Percentiles rank a stretch among this genome's conserved stretches.
These are phyloP conservation scores for Tetramorium alpestre DNA, from an alignment of 1,140 invertebrate species.

Conservation along the genomic window DNA sequence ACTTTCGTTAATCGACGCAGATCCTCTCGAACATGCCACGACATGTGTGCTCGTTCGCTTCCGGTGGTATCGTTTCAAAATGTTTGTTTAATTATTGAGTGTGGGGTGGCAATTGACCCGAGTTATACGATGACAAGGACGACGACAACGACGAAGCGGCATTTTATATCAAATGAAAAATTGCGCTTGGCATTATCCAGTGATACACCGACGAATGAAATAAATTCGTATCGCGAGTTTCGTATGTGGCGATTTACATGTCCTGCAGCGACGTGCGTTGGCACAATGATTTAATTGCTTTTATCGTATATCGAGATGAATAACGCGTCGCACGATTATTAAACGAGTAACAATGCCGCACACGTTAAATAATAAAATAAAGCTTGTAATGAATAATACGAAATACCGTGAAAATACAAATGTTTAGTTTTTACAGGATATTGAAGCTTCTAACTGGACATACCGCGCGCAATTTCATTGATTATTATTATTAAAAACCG, in stretches of 20 bases:
- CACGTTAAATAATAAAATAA: slow-evolving; percentile 12
- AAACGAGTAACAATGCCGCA: not conserved
- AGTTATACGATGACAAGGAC: not conserved
- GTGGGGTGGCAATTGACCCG: not conserved
- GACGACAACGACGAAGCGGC: not conserved
- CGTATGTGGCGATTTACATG: not conserved
- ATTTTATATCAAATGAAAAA: slow-evolving; percentile 19
- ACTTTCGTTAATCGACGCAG: slow-evolving; percentile 28
- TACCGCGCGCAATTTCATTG: not conserved
- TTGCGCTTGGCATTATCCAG: not conserved
- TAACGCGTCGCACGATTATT: slow-evolving; percentile 17
- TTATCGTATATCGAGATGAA: slow-evolving; percentile 7
- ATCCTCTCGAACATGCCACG: not conserved
- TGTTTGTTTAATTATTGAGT: slow-evolving; percentile 42
- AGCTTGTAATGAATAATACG: not conserved
- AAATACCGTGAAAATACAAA: not conserved
- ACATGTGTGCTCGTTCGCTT: not conserved
- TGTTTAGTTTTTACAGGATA: not conserved
- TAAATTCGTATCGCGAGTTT: not conserved
- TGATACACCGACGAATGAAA: not conserved
- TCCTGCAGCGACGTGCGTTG: not conserved
- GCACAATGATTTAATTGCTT: slow-evolving; percentile 46
- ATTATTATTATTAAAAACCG: not conserved
- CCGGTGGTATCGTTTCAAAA: slow-evolving; percentile 27
- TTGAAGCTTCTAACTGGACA: not conserved